A percentile compares a stretch with the other conserved stretches of the same genome.
These are phyloP conservation scores for Brachyrhaphis roseni DNA, from an alignment of 2,797 vertebrate species.

Conservation along the genomic window DNA sequence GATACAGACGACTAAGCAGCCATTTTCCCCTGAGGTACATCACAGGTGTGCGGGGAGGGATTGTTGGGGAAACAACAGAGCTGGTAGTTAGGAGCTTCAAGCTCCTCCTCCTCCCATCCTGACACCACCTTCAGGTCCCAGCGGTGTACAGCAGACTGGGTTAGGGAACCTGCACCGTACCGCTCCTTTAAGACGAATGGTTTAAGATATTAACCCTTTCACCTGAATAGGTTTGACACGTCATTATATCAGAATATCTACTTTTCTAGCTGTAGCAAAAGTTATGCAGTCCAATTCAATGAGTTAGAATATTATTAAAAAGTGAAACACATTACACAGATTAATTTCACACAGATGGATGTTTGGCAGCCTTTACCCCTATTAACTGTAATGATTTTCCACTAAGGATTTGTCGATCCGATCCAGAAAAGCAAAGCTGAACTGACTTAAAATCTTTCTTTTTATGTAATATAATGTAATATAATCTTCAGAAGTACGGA, in stretches of 20 bases:
- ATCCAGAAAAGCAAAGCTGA: too few relatives aligned
- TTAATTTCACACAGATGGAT: too few relatives aligned
- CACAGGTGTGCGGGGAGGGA: slow-evolving; percentile 15
- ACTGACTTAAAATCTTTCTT: too few relatives aligned
- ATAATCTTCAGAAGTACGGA: too few relatives aligned
- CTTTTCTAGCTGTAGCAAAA: not conserved
- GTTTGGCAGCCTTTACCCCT: too few relatives aligned
- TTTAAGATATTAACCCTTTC: slow-evolving; percentile 60
- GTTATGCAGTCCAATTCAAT: not conserved
- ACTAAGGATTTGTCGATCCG: too few relatives aligned
- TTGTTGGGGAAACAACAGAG: slow-evolving; percentile 39
- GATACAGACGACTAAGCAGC: slow-evolving; percentile 3
- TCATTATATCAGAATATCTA: not conserved
- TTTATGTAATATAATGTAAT: too few relatives aligned
- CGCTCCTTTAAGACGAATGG: slow-evolving; percentile 47
- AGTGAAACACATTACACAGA: too few relatives aligned
- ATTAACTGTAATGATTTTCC: too few relatives aligned
- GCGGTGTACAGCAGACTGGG: slow-evolving; percentile 42
- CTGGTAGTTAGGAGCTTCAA: slow-evolving; percentile 24
- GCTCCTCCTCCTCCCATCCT: not conserved
- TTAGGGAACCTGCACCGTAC: slow-evolving; percentile 37
- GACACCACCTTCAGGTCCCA: slow-evolving; percentile 31
- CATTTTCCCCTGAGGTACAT: slow-evolving; percentile 23
- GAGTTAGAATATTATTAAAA: too few relatives aligned
- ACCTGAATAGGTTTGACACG: slow-evolving; percentile 12